These are phyloP conservation scores for Thunnus maccoyii DNA, from an alignment of 2,113 vertebrate species.

Conservation along the genomic window DNA sequence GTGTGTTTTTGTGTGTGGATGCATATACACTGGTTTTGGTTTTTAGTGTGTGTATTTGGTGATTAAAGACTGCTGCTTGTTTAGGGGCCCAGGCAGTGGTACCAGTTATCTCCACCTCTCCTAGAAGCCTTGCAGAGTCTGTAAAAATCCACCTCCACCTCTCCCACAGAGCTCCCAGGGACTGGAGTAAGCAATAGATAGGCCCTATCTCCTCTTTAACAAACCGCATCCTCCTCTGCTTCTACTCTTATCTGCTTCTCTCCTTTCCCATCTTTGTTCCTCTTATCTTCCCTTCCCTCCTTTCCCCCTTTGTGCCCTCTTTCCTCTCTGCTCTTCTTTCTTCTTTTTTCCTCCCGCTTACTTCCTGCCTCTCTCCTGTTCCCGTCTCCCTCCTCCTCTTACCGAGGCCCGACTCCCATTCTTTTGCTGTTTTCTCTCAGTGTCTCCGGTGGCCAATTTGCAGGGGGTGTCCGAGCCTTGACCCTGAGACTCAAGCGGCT, in stretches of 20 bases:
- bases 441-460: conserved; percentile 74
- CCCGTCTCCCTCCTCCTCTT: conserved; percentile 13
- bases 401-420: conserved; percentile 35
- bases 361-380: conserved; percentile 35
- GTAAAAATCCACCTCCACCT: conserved; percentile 54
- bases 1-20: conserved; percentile 23
- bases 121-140: conserved; percentile 41
- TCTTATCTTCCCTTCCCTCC: conserved; percentile 49
- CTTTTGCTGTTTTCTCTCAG: conserved; percentile 46
- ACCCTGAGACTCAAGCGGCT: conserved; percentile 57
- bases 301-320: conserved; percentile 34
- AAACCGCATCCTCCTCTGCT: conserved; percentile 61
- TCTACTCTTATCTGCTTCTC: conserved; percentile 51
- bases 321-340: conserved; percentile 8
- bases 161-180: conserved; percentile 45
- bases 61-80: conserved; percentile 77
- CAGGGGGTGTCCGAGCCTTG: conserved; percentile 62
- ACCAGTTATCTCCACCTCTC: conserved; percentile 65
- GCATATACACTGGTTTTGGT: conserved; percentile 24
- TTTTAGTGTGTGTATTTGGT: conserved; percentile 42
- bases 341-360: conserved; percentile 36
- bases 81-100: conserved; percentile 59
- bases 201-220: conserved; percentile 51
- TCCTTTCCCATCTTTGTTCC: conserved; percentile 49
- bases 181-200: conserved; percentile 56